Evolutionary conservation across 2,797 vertebrate genomes (phyloP), one percentile per base, ranked within the genome.

Genomic region (Sebastes itinus): DNA sequence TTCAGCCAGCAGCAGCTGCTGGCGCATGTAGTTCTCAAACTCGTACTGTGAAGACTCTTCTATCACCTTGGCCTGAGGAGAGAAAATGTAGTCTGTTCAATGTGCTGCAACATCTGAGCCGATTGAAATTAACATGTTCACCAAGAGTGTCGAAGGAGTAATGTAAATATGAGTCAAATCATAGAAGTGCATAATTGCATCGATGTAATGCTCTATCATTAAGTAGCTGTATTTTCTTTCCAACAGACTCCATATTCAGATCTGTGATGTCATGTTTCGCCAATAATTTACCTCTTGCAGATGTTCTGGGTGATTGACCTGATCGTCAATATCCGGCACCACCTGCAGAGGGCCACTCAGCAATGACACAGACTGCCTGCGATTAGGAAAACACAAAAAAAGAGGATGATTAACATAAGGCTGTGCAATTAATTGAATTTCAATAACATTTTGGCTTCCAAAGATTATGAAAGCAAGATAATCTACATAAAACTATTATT

Each of bases 1-100:
- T 93, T 99, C 99, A 0, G 99, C 99, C 94, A 99, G 90, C 90
- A 99, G 93, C 87, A 99, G 96, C 95, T 99, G 99, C 95, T 99
- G 99, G 66, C 99, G 96, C 99, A 99, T 99, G 96, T 99, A 99
- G 96, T 97, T 98, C 95, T 99, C 99, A 20, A 99, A 99, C 91
- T 99, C 99, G 0, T 99, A 99, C 94, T 99, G 98, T 0, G 98
- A 99, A 35, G 98, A 99, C 92, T 99, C 99, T 89, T 99, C 99
- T 0, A 96, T 97, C 81, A 96, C 97, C 93, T 99, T 99, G 2
- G 94, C 97, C 99, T 99, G 52, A 28, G 55, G 30, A 11, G 6
- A 56, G 22, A 30, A 18, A 72, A 73, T 9, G n/a, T 7, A 38
- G 62, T 70, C 49, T 33, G 62, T n/a, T 89, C 13, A 86, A 67